Conservation (phyloP, 2,797 vertebrate species). For the Melanotaenia boesemani region DNA sequence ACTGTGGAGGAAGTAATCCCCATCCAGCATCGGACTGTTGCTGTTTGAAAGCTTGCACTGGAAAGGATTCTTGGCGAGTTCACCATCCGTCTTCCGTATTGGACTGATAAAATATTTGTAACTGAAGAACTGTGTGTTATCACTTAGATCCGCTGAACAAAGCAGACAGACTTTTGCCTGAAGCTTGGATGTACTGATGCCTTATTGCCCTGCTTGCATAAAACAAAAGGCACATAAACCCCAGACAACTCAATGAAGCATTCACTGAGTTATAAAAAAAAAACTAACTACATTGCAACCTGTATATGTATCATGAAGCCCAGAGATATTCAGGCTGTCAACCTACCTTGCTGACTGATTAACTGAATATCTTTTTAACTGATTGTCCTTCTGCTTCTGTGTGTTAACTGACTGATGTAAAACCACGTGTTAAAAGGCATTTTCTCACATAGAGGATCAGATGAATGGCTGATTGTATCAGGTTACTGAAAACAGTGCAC, state of each 20-base stretch:
- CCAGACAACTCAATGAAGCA: constrained; percentile 58
- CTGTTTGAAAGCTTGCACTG: constrained; percentile 83
- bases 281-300: constrained; percentile 47
- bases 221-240: constrained; percentile 77
- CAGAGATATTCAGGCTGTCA: constrained; percentile 63
- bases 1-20: constrained; percentile 74
- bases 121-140: constrained; percentile 40
- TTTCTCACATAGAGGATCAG: constrained; percentile 53
- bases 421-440: constrained; percentile 70
- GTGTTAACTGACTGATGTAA: constrained; percentile 59
- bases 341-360: constrained; percentile 61
- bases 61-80: constrained; percentile 78
- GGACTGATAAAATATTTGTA: constrained; percentile 59
- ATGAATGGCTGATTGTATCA: constrained; percentile 47
- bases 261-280: constrained; percentile 62
- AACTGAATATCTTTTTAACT: constrained; percentile 65
- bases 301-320: constrained; percentile 65
- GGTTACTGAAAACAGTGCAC: constrained; percentile 45
- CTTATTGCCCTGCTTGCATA: constrained; percentile 78
- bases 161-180: constrained; percentile 49
- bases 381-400: constrained; percentile 52
- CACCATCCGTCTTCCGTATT: constrained; percentile 61
- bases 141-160: constrained; percentile 41
- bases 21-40: constrained; percentile 67
- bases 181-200: constrained; percentile 74